Percentiles rank a stretch among this genome's conserved stretches.
Evolutionary conservation across 2,113 vertebrate species (phyloP).

Genomic region (Plotosus lineatus): DNA sequence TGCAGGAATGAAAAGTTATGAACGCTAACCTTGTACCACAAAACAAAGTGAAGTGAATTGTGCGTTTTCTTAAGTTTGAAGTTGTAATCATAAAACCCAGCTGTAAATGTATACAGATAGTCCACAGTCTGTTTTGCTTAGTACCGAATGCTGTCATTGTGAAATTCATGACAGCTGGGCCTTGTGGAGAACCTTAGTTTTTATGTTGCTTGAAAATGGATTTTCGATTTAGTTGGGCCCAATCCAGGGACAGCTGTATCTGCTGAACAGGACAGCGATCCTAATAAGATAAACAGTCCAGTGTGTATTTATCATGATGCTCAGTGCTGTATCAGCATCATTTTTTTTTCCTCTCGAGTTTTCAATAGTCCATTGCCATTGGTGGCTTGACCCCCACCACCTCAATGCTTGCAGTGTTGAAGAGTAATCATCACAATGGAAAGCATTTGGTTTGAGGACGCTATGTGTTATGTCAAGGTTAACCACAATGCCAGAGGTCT

Average conservation of each 20-base stretch:
- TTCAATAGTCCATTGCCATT: neutral
- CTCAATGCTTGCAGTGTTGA: neutral
- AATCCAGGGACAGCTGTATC: neutral
- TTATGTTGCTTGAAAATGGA: neutral
- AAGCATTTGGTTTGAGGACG: slow-evolving; percentile 8
- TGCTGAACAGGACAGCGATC: slow-evolving; percentile 1
- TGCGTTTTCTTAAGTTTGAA: no score
- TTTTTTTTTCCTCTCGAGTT: slow-evolving; percentile 6
- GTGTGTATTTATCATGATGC: slow-evolving; percentile 20
- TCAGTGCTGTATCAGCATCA: slow-evolving; percentile 29
- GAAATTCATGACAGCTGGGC: neutral
- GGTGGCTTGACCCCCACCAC: neutral
- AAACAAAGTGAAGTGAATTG: no score
- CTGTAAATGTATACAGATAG: neutral
- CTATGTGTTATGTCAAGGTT: slow-evolving; percentile 20
- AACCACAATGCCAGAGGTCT: slow-evolving; percentile 5
- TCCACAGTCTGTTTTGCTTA: neutral
- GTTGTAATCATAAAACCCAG: neutral
- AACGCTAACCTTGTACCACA: neutral
- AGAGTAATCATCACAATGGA: neutral
- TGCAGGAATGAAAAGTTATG: neutral
- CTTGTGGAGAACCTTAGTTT: neutral
- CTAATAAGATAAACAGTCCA: slow-evolving; percentile 19
- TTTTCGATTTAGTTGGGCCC: neutral
- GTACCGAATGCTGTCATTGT: neutral